phyloP scores from a whole-genome alignment of 2,888 invertebrate species.

The Caradrina kadenii region DNA sequence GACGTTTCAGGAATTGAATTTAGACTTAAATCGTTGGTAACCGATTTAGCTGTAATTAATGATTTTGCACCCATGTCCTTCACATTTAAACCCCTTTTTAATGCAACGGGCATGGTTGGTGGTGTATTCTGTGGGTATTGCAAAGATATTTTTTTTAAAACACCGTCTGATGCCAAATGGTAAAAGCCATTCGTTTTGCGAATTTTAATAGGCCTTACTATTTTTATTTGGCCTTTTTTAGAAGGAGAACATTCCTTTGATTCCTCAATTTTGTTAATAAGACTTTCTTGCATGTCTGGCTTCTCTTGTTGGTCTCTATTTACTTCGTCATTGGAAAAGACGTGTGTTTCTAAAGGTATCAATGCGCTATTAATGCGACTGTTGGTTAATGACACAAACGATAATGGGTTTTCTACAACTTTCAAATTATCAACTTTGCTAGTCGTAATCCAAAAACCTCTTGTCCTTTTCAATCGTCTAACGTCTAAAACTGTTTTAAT shows the following conservation, averaged over 20 bases:
- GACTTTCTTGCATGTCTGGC: conserved; percentile 26
- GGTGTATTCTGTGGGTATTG: conserved; percentile 36
- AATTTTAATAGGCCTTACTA: conserved; percentile 83
- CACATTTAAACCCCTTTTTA: conserved; percentile 25
- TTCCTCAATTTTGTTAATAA: conserved; percentile 41
- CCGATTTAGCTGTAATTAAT: not conserved
- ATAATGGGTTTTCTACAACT: conserved; percentile 83
- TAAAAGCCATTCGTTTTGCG: conserved; percentile 79
- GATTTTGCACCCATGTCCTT: conserved; percentile 5
- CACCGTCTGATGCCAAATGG: conserved; percentile 71
- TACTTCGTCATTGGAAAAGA: conserved; percentile 12
- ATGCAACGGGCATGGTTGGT: conserved; percentile 13
- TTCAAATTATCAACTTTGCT: conserved; percentile 82
- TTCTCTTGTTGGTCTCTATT: conserved; percentile 25
- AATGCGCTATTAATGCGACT: conserved; percentile 45
- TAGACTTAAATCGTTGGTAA: not conserved
- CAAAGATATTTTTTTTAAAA: conserved; percentile 60
- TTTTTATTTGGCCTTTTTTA: conserved; percentile 61
- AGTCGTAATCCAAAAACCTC: conserved; percentile 84
- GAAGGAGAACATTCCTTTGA: conserved; percentile 35
- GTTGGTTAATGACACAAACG: conserved; percentile 73
- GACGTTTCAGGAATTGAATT: conserved; percentile 14
- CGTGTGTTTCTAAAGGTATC: conserved; percentile 61
- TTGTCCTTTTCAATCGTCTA: conserved; percentile 70
- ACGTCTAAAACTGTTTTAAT: conserved; percentile 70